phyloP scores from a whole-genome alignment of 2,797 vertebrate species.

The Acrossocheilus fasciatus region DNA sequence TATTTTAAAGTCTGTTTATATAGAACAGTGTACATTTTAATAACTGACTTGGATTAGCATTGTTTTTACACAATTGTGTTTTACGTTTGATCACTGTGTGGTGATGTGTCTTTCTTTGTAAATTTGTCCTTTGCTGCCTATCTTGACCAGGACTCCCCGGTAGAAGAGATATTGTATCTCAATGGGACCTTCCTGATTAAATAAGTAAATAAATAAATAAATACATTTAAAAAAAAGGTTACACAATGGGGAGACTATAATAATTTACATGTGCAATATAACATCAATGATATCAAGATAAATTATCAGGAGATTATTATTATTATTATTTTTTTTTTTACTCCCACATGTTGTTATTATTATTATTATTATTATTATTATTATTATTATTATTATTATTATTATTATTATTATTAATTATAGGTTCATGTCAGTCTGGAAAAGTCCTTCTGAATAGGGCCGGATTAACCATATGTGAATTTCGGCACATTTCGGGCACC shows the following conservation, averaged over 20 bases:
- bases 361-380: neutral
- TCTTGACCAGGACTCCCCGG: no score
- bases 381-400: neutral
- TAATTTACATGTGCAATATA: neutral
- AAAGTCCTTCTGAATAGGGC: neutral
- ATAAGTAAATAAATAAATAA: no score
- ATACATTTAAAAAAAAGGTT: neutral
- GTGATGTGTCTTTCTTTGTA: no score
- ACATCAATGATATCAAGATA: neutral
- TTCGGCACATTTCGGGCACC: neutral
- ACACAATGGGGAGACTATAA: neutral
- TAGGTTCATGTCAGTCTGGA: neutral
- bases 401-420: neutral
- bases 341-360: neutral
- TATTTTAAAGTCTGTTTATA: no score
- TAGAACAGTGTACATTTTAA: no score
- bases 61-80: no score
- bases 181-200: no score
- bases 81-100: no score
- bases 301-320: neutral
- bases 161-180: no score
- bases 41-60: no score
- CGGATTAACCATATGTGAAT: neutral
- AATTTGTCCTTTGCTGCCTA: no score
- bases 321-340: neutral